These are phyloP conservation scores for Trichonephila clavata DNA, from an alignment of 1,140 invertebrate genomes.

Conservation along the genomic window DNA sequence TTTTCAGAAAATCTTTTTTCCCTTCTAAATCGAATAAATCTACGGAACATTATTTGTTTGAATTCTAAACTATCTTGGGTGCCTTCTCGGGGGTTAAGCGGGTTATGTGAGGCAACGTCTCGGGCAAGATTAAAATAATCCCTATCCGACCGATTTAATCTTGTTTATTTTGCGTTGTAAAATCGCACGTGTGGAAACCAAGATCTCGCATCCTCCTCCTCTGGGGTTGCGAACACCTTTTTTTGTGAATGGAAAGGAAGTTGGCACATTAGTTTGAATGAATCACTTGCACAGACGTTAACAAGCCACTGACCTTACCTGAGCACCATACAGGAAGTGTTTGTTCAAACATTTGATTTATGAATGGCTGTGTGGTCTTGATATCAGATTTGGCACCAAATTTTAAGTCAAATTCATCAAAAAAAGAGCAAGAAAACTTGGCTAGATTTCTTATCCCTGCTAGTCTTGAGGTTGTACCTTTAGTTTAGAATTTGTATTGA, in stretches of 20 bases:
- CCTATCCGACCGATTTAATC: background rate
- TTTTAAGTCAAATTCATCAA: background rate
- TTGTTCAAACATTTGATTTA: conserved; percentile 32
- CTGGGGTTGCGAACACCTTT: background rate
- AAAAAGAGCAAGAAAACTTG: background rate
- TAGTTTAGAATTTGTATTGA: no score
- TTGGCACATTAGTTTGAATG: conserved; percentile 4
- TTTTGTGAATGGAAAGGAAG: conserved; percentile 29
- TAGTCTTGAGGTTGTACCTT: no score
- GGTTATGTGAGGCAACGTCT: background rate
- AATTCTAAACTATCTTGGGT: no score
- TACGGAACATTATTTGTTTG: no score
- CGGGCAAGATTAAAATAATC: background rate
- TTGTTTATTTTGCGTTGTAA: background rate
- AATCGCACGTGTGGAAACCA: background rate
- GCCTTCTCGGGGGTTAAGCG: background rate
- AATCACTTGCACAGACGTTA: background rate
- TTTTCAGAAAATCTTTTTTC: no score
- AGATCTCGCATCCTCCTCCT: background rate
- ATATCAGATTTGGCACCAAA: conserved; percentile 9
- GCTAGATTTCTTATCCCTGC: background rate
- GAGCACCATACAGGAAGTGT: conserved; percentile 6
- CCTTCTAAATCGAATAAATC: no score
- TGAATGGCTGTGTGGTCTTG: conserved; percentile 22
- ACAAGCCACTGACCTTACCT: conserved; percentile 26